These are phyloP conservation scores for Lepas anatifera DNA, from an alignment of 2,888 invertebrate species.

Conservation along the genomic window DNA sequence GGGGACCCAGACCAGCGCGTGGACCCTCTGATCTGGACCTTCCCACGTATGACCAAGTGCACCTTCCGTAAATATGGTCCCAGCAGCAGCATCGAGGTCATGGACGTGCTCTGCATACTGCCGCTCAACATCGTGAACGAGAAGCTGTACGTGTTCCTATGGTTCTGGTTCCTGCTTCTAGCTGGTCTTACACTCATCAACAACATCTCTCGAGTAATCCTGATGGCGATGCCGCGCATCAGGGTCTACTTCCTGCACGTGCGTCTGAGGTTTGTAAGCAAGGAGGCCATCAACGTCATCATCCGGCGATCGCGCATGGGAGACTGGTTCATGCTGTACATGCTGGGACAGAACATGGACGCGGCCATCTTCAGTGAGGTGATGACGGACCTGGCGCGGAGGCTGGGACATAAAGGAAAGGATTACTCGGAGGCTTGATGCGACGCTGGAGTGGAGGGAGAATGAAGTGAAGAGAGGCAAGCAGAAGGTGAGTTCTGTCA, in stretches of 20 bases:
- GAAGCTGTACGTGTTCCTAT: conserved; percentile 67
- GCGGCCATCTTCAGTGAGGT: conserved; percentile 46
- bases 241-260: conserved; percentile 80
- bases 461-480: too few species aligned
- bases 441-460: too few species aligned
- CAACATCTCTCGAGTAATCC: conserved; percentile 67
- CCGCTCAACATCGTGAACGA: conserved; percentile 90
- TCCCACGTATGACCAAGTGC: conserved; percentile 89
- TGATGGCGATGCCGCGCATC: conserved; percentile 77
- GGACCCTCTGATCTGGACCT: conserved; percentile 88
- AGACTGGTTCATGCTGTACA: conserved; percentile 90
- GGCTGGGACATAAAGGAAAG: conserved; percentile 52
- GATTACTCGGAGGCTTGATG: conserved; percentile 25
- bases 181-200: conserved; percentile 68
- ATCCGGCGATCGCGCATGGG: conserved; percentile 86
- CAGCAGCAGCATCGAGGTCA: conserved; percentile 59
- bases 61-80: conserved; percentile 88
- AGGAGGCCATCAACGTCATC: conserved; percentile 82
- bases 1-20: conserved; percentile 81
- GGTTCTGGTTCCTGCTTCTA: conserved; percentile 93
- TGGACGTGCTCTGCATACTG: conserved; percentile 79
- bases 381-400: conserved; percentile 80
- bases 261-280: conserved; percentile 71
- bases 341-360: conserved; percentile 68
- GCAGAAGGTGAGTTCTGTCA: too few species aligned